A percentile compares a stretch with the other conserved stretches of the same genome.
Conservation (phyloP, 2,113 vertebrate genomes). For the Hiodon tergisus region DNA sequence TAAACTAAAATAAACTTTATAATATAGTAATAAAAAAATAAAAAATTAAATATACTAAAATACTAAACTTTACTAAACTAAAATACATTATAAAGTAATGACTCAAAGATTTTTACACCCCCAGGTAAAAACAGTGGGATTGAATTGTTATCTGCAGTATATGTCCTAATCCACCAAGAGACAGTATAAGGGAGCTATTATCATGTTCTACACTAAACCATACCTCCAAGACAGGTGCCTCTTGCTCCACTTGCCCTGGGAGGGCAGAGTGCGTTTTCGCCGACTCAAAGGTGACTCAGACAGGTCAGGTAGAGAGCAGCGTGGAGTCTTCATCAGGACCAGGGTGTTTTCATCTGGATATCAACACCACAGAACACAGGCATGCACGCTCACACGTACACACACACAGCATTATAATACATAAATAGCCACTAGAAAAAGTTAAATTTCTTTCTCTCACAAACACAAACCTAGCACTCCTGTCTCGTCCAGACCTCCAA, state of each 20-base stretch:
- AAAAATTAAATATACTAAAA: background rate
- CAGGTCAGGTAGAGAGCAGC: conserved; percentile 88
- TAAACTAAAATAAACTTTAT: background rate
- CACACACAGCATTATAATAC: background rate
- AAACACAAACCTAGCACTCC: conserved; percentile 59
- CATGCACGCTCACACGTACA: background rate
- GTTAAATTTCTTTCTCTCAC: background rate
- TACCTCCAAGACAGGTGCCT: conserved; percentile 96
- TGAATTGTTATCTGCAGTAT: no score
- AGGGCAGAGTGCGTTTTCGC: conserved; percentile 55
- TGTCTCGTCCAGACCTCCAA: conserved; percentile 64
- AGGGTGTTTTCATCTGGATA: conserved; percentile 79
- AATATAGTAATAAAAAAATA: background rate
- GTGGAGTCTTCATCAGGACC: conserved; percentile 87
- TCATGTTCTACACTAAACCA: background rate
- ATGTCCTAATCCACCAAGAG: no score
- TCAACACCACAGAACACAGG: no score
- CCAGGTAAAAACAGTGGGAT: no score
- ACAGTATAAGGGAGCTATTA: background rate
- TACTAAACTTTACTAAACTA: background rate
- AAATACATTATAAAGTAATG: background rate
- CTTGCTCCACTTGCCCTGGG: conserved; percentile 81
- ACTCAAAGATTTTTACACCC: background rate
- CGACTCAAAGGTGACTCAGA: conserved; percentile 46
- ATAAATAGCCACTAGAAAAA: background rate